Conservation (phyloP, 1,140 invertebrate genomes). For the Whitmania pigra region DNA sequence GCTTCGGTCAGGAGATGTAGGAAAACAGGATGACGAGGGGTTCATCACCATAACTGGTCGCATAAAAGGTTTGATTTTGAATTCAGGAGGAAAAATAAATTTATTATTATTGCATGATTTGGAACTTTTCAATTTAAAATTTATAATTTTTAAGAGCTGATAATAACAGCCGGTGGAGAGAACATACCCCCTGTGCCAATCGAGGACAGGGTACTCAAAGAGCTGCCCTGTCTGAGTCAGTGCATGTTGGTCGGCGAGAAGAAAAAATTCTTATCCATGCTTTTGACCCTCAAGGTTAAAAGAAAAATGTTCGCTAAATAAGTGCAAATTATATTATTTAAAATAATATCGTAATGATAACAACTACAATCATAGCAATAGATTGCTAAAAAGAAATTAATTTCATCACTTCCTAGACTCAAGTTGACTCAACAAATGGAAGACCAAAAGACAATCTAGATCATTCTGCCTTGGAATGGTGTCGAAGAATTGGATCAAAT, state of each 20-base stretch:
- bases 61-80: constrained; percentile 50
- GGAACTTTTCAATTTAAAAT: too few species aligned
- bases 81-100: too few species aligned
- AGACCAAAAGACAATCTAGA: too few species aligned
- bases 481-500: constrained; percentile 51
- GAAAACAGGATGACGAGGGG: constrained; percentile 57
- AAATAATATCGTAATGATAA: constrained; percentile 25
- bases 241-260: constrained; percentile 73
- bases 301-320: too few species aligned
- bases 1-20: constrained; percentile 72
- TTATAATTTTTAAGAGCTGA: constrained; percentile 50
- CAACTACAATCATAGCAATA: not conserved
- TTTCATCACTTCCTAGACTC: constrained; percentile 52
- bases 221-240: constrained; percentile 61
- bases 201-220: constrained; percentile 63
- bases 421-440: too few species aligned
- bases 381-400: too few species aligned
- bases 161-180: constrained; percentile 85
- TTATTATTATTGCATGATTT: too few species aligned
- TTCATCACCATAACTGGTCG: constrained; percentile 70
- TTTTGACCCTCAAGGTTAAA: constrained; percentile 69
- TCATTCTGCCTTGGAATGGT: constrained; percentile 51
- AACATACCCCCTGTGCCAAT: constrained; percentile 75
- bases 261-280: constrained; percentile 66
- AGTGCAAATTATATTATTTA: too few species aligned